phyloP scores from a whole-genome alignment of 2,113 vertebrate genomes.

The Ariopsis seemanni region DNA sequence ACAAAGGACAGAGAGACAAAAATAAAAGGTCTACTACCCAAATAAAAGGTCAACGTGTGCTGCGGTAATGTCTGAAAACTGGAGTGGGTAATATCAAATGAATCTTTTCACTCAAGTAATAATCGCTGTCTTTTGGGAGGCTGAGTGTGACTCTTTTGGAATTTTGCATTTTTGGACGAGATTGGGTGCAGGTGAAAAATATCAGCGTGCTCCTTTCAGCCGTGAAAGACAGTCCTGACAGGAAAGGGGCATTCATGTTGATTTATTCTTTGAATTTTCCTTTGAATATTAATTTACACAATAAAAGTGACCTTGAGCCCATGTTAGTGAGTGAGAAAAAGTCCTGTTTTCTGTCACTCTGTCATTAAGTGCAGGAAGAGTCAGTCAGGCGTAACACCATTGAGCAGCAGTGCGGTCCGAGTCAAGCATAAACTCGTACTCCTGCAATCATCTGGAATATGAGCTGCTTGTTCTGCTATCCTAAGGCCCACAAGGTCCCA shows the following conservation, averaged over 20 bases:
- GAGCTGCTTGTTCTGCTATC: neutral
- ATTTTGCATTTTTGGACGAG: conserved; percentile 47
- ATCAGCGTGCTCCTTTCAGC: conserved; percentile 39
- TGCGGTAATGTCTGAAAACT: conserved; percentile 31
- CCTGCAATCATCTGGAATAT: neutral
- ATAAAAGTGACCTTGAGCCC: neutral
- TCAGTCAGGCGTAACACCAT: neutral
- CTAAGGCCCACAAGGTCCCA: neutral
- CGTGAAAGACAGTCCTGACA: conserved; percentile 49
- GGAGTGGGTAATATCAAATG: conserved; percentile 50
- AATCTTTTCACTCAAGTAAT: conserved; percentile 58
- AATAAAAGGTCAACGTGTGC: conserved; percentile 1
- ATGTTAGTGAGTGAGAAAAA: neutral
- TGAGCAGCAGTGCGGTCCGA: neutral
- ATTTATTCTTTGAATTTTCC: neutral
- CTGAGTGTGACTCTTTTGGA: conserved; percentile 48
- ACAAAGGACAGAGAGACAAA: conserved; percentile 4
- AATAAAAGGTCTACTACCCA: conserved; percentile 8
- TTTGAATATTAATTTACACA: neutral
- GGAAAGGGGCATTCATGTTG: neutral
- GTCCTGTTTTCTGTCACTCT: neutral
- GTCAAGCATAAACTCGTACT: neutral
- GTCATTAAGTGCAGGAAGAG: neutral
- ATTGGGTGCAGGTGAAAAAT: conserved; percentile 41
- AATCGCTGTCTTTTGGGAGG: conserved; percentile 31